Evolutionary conservation across 2,888 invertebrate species (phyloP).

Genomic region (Tyria jacobaeae): DNA sequence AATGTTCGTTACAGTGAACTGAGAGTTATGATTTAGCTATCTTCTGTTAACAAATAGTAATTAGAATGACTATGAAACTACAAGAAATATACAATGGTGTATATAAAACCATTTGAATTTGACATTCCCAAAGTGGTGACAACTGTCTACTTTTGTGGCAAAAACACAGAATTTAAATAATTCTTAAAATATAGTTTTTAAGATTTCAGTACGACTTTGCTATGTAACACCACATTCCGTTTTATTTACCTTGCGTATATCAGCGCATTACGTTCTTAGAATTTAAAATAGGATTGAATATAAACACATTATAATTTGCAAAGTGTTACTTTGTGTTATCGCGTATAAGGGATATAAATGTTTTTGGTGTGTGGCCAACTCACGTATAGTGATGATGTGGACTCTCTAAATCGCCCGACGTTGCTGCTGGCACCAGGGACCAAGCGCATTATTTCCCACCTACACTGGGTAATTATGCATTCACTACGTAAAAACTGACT

Average conservation of each 20-base stretch:
- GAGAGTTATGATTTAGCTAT: neutral
- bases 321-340: slow-evolving; percentile 48
- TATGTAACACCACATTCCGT: slow-evolving; percentile 3
- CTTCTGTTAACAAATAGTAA: too few relatives aligned
- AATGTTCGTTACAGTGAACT: neutral
- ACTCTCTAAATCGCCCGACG: slow-evolving; percentile 41
- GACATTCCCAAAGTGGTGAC: too few relatives aligned
- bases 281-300: slow-evolving; percentile 42
- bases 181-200: neutral
- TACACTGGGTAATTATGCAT: slow-evolving; percentile 15
- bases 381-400: slow-evolving; percentile 67
- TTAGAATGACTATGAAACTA: too few relatives aligned
- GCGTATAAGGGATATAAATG: slow-evolving; percentile 60
- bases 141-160: neutral
- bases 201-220: neutral
- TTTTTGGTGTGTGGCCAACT: slow-evolving; percentile 75
- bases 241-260: slow-evolving; percentile 17
- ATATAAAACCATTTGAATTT: too few relatives aligned
- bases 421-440: slow-evolving; percentile 27
- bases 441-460: slow-evolving; percentile 22
- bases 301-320: slow-evolving; percentile 40
- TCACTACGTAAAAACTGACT: neutral
- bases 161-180: neutral
- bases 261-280: slow-evolving; percentile 20
- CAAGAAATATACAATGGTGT: too few relatives aligned